A percentile compares a stretch with the other conserved stretches of the same genome.
phyloP scores from a whole-genome alignment of 2,888 invertebrate species.

The Leucophenga montana region DNA sequence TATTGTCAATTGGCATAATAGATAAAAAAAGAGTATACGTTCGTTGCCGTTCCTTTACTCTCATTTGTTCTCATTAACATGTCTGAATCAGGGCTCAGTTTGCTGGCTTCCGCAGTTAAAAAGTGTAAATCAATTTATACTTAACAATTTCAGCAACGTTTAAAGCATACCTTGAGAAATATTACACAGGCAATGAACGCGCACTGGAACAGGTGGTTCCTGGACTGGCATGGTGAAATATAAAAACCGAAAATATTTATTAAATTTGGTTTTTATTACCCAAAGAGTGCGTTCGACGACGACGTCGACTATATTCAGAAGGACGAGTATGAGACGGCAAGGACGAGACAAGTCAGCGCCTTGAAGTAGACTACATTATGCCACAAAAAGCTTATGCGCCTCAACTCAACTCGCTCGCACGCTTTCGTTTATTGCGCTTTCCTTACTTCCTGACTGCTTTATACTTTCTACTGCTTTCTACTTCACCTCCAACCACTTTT shows the following conservation, averaged over 20 bases:
- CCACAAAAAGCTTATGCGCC: background rate
- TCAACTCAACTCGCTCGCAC: background rate
- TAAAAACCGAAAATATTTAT: conserved; percentile 54
- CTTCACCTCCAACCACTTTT: background rate
- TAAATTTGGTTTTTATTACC: conserved; percentile 56
- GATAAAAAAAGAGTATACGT: no score
- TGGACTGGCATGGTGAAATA: conserved; percentile 29
- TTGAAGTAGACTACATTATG: conserved; percentile 7
- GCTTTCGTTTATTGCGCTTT: no score
- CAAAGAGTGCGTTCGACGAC: conserved; percentile 15
- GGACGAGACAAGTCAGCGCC: background rate
- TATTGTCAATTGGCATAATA: no score
- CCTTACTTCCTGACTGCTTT: background rate
- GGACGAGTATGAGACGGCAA: background rate
- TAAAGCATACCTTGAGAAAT: no score
- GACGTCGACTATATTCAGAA: background rate
- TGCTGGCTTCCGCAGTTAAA: no score
- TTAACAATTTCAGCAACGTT: no score
- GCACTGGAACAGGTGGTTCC: conserved; percentile 33
- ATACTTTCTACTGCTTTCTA: background rate
- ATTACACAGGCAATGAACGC: conserved; percentile 41
- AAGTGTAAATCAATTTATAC: no score
- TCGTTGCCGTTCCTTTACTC: no score
- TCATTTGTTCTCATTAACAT: no score
- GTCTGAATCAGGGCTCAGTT: no score